Evolutionary conservation across 2,797 vertebrate species (phyloP).

Genomic region (Galago senegalensis): DNA sequence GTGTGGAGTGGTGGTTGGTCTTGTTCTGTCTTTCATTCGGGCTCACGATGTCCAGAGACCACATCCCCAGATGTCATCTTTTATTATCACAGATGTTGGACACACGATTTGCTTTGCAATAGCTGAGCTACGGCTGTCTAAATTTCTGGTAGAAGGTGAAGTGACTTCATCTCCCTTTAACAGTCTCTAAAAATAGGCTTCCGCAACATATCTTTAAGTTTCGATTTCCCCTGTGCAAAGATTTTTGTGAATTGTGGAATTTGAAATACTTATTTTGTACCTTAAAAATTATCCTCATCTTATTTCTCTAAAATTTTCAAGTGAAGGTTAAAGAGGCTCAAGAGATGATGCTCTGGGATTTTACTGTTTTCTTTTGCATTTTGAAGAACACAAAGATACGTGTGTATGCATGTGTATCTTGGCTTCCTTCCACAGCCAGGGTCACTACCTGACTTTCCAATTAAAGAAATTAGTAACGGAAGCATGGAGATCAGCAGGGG

Average conservation of each 20-base stretch:
- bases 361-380: not conserved
- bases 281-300: not conserved
- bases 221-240: not conserved
- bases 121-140: not conserved
- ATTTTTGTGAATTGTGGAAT: not conserved
- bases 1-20: not conserved
- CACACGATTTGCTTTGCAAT: not conserved
- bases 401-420: not conserved
- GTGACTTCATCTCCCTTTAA: not conserved
- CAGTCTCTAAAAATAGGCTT: not conserved
- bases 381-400: not conserved
- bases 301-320: not conserved
- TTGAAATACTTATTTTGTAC: not conserved
- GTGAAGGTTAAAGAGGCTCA: not conserved
- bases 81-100: not conserved
- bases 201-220: not conserved
- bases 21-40: not conserved
- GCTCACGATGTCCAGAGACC: not conserved
- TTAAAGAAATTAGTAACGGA: conserved; percentile 59
- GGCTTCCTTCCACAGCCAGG: not conserved
- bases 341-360: not conserved
- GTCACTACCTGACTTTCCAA: conserved; percentile 59
- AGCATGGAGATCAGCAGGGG: not conserved
- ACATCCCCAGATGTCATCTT: not conserved
- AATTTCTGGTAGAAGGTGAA: not conserved